phyloP scores from a whole-genome alignment of 2,888 invertebrate genomes.

The Tanaodytes sp. region DNA sequence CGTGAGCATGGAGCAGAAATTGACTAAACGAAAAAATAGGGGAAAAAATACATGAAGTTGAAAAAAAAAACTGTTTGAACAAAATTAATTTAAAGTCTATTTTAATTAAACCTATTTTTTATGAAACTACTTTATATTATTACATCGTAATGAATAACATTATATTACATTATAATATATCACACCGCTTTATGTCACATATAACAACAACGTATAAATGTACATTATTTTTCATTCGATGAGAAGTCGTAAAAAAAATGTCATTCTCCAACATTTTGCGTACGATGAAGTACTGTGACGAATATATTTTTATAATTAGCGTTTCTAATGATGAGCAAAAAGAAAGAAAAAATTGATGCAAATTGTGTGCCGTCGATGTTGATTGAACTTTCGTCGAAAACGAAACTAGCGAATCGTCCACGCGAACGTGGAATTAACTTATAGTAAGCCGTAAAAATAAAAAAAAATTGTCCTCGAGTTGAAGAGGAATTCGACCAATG shows the following conservation, averaged over 20 bases:
- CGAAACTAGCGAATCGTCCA: conserved; percentile 24
- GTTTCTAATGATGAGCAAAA: conserved; percentile 29
- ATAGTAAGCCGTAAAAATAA: neutral
- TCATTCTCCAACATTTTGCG: conserved; percentile 36
- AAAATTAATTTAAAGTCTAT: conserved; percentile 30
- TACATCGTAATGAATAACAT: too few species aligned
- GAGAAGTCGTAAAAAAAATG: neutral
- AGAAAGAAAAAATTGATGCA: conserved; percentile 13
- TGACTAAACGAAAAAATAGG: neutral
- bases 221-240: too few species aligned
- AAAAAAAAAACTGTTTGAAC: conserved; percentile 10
- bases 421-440: conserved; percentile 30
- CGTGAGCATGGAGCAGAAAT: neutral
- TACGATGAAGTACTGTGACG: conserved; percentile 29
- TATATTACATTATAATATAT: too few species aligned
- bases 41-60: conserved; percentile 1
- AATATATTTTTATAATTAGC: conserved; percentile 50
- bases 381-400: conserved; percentile 8
- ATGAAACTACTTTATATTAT: conserved; percentile 4
- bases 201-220: too few species aligned
- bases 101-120: conserved; percentile 41
- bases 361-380: conserved; percentile 48
- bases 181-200: too few species aligned
- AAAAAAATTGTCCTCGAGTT: conserved; percentile 22
- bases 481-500: neutral